Evolutionary conservation across 2,888 invertebrate species (phyloP), one percentile per base, ranked within the genome.

Genomic region (Pyrrhia umbra): DNA sequence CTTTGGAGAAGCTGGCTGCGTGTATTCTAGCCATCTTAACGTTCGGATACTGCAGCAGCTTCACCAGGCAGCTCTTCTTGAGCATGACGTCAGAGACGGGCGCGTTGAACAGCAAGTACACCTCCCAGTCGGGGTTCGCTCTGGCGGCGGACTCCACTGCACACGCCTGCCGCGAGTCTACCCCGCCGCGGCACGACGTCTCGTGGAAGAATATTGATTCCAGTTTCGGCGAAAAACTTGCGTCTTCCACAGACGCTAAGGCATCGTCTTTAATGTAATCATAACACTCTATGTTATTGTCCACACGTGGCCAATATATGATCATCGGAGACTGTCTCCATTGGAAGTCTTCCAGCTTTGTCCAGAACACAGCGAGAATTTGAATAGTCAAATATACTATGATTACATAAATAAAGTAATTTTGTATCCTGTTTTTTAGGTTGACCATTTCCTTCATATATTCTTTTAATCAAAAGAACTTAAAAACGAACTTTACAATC

Each of bases 121-220:
- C 91, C 39, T 94, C 92, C 75, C 91, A 62, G 3, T 60, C 43
- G 0, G 83, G 79, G 10, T 84, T 65, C 0, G 69, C 57, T 51
- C 72, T 71, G 0, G 85, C 83, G 0, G 85, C 84, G 0, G 84
- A 74, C 66, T 84, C 83, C 6, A 84, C 59, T 0, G 75, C 66
- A 49, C 85, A 84, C 0, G 83, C 83, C 45, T 83, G 80, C 0
- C 79, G 69, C 0, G 77, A 72, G 10, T 91, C 92, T 16, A 96
- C 82, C 0, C 86, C 77, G 6, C 93, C 91, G 2, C 88, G 91
- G 77, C 96, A 96, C 0, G 96, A 96, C 0, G 96, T 96, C 81
- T 96, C 96, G 75, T 96, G 95, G 80, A 96, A 96, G 82, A 96
- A 96, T 71, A 96, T 96, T 30, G 95, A 95, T 21, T 77, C 66